Percentiles rank a stretch among this genome's conserved stretches.
phyloP scores from a whole-genome alignment of 1,140 invertebrate species.

The Sycophila sp. region DNA sequence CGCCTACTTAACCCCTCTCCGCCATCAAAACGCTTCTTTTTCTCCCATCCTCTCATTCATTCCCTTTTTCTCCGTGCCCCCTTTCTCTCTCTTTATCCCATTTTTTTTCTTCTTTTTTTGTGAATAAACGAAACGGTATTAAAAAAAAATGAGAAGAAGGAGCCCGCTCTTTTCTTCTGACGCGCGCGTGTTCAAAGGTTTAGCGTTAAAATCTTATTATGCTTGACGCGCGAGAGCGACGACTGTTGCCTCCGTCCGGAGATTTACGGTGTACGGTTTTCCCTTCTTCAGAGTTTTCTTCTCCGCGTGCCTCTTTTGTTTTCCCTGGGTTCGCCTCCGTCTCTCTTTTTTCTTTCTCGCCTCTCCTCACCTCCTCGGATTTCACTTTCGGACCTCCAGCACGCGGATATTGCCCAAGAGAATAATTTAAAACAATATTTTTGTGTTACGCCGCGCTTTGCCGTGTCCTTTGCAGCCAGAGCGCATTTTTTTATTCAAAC shows the following conservation, averaged over 20 bases:
- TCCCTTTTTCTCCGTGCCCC: neutral
- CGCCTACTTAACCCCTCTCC: too few species aligned
- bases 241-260: neutral
- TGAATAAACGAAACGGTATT: constrained; percentile 50
- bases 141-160: constrained; percentile 40
- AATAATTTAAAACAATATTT: neutral
- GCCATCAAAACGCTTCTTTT: too few species aligned
- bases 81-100: too few species aligned
- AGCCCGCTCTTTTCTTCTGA: constrained; percentile 32
- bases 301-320: neutral
- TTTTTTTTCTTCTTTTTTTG: constrained; percentile 35
- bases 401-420: neutral
- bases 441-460: too few species aligned
- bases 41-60: constrained; percentile 43
- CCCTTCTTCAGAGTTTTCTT: neutral
- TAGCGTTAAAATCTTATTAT: constrained; percentile 13
- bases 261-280: neutral
- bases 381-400: too few species aligned
- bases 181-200: neutral
- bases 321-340: neutral
- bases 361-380: too few species aligned
- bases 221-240: neutral
- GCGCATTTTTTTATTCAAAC: too few species aligned
- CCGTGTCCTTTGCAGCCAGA: too few species aligned
- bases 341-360: neutral